phyloP scores from a whole-genome alignment of 2,888 invertebrate genomes.

The Lottia scabra region DNA sequence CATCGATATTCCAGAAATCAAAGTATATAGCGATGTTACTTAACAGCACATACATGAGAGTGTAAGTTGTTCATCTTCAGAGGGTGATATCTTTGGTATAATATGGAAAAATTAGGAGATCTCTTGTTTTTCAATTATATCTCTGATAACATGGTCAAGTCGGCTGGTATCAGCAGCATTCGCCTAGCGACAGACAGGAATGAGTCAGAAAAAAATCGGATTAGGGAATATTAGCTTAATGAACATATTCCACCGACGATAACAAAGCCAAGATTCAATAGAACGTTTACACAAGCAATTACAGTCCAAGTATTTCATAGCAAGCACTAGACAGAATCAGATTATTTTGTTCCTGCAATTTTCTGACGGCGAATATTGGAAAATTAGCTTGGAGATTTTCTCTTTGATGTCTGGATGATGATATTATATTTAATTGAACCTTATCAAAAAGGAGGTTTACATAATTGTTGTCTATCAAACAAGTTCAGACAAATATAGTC shows the following conservation, averaged over 20 bases:
- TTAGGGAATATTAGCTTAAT: constrained; percentile 1
- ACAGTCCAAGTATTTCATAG: background rate
- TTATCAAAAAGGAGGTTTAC: background rate
- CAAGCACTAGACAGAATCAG: background rate
- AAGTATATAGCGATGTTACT: too few species aligned
- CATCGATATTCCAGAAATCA: too few species aligned
- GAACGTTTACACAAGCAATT: constrained; percentile 5
- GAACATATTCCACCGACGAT: background rate
- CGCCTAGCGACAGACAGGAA: background rate
- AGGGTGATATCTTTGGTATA: too few species aligned
- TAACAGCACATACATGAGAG: too few species aligned
- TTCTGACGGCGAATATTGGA: background rate
- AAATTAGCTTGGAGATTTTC: background rate
- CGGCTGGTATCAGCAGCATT: too few species aligned
- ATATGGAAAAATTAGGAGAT: too few species aligned
- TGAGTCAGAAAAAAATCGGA: constrained; percentile 1
- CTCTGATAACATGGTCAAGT: too few species aligned
- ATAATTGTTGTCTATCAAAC: constrained; percentile 3
- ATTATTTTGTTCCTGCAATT: constrained; percentile 1
- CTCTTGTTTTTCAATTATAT: too few species aligned
- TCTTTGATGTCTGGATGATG: background rate
- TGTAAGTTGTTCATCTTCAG: too few species aligned
- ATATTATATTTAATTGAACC: background rate
- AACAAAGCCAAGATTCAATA: background rate
- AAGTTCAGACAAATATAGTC: background rate